These are phyloP conservation scores for Polylopha cassiicola DNA, from an alignment of 2,888 invertebrate species.

Conservation along the genomic window DNA sequence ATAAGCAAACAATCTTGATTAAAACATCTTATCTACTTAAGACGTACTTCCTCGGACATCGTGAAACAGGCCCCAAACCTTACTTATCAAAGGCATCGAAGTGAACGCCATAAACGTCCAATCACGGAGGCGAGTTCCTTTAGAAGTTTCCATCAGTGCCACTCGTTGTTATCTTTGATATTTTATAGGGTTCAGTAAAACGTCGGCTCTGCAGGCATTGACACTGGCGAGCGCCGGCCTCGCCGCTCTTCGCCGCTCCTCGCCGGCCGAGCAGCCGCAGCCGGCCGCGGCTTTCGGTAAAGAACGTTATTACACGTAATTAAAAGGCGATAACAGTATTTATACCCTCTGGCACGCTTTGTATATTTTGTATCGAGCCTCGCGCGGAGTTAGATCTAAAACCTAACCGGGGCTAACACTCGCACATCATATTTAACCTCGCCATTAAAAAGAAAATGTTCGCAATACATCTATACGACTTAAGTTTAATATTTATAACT, in stretches of 20 bases:
- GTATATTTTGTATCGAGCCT: conserved; percentile 51
- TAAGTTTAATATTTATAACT: conserved; percentile 76
- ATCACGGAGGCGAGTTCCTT: conserved; percentile 57
- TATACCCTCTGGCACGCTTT: conserved; percentile 53
- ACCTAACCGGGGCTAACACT: conserved; percentile 55
- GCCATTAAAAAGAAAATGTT: conserved; percentile 76
- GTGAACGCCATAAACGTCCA: conserved; percentile 68
- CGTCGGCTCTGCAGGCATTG: conserved; percentile 68
- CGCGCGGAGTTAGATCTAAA: conserved; percentile 50
- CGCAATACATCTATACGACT: conserved; percentile 75
- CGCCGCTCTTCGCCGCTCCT: too few relatives aligned
- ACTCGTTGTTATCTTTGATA: conserved; percentile 74
- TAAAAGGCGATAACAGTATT: conserved; percentile 61
- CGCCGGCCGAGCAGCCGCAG: conserved; percentile 1
- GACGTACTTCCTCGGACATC: background rate
- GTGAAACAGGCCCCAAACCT: conserved; percentile 38
- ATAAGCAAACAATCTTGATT: too few relatives aligned
- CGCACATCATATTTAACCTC: conserved; percentile 70
- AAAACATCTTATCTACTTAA: too few relatives aligned
- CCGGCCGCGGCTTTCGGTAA: conserved; percentile 49
- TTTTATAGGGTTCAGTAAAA: conserved; percentile 76
- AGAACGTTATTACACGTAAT: conserved; percentile 62
- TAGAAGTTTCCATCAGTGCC: conserved; percentile 56
- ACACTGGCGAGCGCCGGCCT: conserved; percentile 60
- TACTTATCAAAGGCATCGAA: conserved; percentile 62